Percentiles rank a stretch among this genome's conserved stretches.
phyloP scores from a whole-genome alignment of 2,797 vertebrate species.

The Limnodromus scolopaceus region DNA sequence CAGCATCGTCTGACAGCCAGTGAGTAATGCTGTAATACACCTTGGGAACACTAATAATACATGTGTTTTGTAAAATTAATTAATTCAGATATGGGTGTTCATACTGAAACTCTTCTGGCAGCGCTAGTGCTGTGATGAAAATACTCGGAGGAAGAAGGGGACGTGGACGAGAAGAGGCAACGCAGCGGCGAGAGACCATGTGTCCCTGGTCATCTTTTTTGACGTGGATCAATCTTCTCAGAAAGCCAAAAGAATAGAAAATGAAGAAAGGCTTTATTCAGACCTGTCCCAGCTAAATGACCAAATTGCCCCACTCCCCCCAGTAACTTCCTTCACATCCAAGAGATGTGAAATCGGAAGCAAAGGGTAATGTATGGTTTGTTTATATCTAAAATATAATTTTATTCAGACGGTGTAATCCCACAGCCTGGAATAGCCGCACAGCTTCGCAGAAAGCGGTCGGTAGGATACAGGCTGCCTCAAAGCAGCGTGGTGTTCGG shows the following conservation, averaged over 20 bases:
- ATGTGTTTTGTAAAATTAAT: slow-evolving; percentile 13
- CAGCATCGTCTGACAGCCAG: not conserved
- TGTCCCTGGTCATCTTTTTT: not conserved
- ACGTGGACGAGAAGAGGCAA: not conserved
- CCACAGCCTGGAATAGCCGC: not conserved
- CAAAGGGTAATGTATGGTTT: not conserved
- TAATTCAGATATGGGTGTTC: not conserved
- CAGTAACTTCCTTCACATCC: not conserved
- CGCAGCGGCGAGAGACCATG: rapidly evolving
- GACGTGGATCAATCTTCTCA: not conserved
- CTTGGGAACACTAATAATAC: slow-evolving; percentile 11
- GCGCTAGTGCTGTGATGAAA: not conserved
- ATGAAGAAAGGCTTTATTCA: not conserved
- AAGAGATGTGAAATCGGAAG: not conserved
- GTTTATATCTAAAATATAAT: not conserved
- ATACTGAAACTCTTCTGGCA: not conserved
- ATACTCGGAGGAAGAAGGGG: not conserved
- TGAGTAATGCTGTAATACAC: not conserved
- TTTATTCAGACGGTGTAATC: not conserved
- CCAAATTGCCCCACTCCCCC: rapidly evolving
- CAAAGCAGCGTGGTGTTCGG: rapidly evolving
- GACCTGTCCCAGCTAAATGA: not conserved
- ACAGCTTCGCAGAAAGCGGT: not conserved
- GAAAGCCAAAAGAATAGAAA: not conserved
- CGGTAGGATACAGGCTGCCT: not conserved